phyloP scores from a whole-genome alignment of 2,888 invertebrate genomes.

The Callyntrura guangdongensis region DNA sequence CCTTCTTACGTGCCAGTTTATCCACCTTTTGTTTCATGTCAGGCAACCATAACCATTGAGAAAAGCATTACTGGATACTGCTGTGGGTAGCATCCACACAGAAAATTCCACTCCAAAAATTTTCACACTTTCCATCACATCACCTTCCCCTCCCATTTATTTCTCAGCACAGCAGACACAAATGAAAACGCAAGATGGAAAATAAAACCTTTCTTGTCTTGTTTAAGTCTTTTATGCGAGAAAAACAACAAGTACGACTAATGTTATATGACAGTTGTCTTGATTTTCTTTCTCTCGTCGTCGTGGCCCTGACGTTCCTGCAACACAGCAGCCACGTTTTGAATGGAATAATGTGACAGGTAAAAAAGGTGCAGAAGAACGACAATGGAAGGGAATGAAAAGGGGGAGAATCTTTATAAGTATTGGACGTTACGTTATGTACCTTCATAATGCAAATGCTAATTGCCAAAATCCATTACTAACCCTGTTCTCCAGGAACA shows the following conservation, averaged over 20 bases:
- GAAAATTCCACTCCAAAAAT: constrained; percentile 19
- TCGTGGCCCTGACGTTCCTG: neutral
- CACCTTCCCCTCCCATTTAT: neutral
- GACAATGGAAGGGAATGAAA: constrained; percentile 42
- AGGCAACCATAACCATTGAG: constrained; percentile 20
- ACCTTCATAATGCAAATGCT: constrained; percentile 80
- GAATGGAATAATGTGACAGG: constrained; percentile 45
- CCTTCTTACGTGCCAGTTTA: neutral
- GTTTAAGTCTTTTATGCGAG: neutral
- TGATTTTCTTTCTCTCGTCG: neutral
- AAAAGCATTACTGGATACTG: neutral
- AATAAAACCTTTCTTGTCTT: constrained; percentile 2
- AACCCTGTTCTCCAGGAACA: constrained; percentile 50
- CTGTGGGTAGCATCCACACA: neutral
- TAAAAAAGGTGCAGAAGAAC: constrained; percentile 33
- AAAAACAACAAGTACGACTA: constrained; percentile 2
- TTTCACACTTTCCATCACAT: constrained; percentile 46
- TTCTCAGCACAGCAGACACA: neutral
- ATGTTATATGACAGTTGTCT: constrained; percentile 54
- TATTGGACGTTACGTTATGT: neutral
- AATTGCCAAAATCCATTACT: constrained; percentile 83
- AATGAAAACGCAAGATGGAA: constrained; percentile 5
- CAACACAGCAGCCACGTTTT: neutral
- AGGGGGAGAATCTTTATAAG: constrained; percentile 50
- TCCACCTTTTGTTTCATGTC: constrained; percentile 13